These are phyloP conservation scores for Acheta domesticus DNA, from an alignment of 2,888 invertebrate genomes.

Conservation along the genomic window DNA sequence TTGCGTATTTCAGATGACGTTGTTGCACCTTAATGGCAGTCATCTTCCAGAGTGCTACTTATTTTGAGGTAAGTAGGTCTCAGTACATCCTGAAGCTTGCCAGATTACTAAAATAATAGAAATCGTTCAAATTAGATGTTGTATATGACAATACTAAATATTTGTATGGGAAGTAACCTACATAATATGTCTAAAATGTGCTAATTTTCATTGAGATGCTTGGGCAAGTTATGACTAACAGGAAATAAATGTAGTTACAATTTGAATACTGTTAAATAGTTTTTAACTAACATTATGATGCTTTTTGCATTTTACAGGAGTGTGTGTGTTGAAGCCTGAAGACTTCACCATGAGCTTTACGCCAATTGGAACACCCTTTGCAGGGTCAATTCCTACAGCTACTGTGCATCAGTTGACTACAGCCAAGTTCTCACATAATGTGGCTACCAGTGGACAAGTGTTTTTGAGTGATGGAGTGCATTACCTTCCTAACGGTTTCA, in stretches of 20 bases:
- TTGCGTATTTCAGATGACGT: constrained; percentile 33
- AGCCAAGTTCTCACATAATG: constrained; percentile 67
- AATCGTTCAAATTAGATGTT: background rate
- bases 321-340: background rate
- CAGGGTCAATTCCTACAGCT: constrained; percentile 59
- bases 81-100: constrained; percentile 23
- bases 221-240: no score
- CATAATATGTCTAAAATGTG: no score
- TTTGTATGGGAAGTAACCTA: no score
- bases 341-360: constrained; percentile 66
- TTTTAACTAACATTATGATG: no score
- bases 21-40: constrained; percentile 28
- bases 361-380: constrained; percentile 59
- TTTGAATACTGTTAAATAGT: no score
- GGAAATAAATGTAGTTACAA: no score
- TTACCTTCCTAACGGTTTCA: constrained; percentile 58
- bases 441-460: constrained; percentile 55
- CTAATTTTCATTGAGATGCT: no score
- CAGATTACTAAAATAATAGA: background rate
- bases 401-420: constrained; percentile 59
- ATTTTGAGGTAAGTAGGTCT: constrained; percentile 39
- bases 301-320: background rate
- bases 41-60: constrained; percentile 35
- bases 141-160: no score
- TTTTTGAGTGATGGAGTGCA: constrained; percentile 70